Conservation (phyloP, 2,797 vertebrate species). For the Podargus strigoides region DNA sequence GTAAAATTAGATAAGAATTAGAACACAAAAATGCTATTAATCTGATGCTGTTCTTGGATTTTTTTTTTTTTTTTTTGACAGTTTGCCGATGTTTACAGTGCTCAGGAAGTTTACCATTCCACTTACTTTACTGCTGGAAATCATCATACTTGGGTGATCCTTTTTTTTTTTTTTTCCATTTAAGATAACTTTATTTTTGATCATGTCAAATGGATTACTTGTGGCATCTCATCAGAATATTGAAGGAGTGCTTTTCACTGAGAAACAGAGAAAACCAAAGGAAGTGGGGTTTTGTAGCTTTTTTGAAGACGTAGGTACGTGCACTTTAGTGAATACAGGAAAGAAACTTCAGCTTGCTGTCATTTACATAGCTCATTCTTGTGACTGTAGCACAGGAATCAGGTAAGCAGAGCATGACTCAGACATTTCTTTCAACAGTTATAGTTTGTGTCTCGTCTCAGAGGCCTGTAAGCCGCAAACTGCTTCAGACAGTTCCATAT, state of each 20-base stretch:
- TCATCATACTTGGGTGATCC: constrained; percentile 83
- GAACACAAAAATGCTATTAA: not conserved
- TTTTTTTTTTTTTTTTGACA: constrained; percentile 66
- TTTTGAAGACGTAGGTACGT: not conserved
- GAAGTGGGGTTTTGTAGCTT: not conserved
- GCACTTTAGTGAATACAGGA: not conserved
- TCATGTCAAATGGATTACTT: not conserved
- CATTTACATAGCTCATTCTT: not conserved
- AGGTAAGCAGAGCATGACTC: not conserved
- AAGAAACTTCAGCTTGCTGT: not conserved
- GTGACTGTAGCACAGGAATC: not conserved
- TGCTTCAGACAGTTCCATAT: not conserved
- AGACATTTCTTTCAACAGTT: not conserved
- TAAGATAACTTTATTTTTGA: not conserved
- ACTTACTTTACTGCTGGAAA: constrained; percentile 89
- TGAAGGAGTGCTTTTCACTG: not conserved
- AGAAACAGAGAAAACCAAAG: not conserved
- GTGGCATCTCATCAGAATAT: not conserved
- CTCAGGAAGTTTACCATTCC: constrained; percentile 93
- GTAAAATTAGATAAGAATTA: constrained; percentile 14
- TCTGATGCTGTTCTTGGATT: constrained; percentile 7
- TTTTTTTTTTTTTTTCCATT: not conserved
- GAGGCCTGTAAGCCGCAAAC: not conserved
- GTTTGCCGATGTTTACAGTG: constrained; percentile 95
- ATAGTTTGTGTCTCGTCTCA: not conserved